These are phyloP conservation scores for Dysmachus trigonus DNA, from an alignment of 2,888 invertebrate genomes.

Conservation along the genomic window DNA sequence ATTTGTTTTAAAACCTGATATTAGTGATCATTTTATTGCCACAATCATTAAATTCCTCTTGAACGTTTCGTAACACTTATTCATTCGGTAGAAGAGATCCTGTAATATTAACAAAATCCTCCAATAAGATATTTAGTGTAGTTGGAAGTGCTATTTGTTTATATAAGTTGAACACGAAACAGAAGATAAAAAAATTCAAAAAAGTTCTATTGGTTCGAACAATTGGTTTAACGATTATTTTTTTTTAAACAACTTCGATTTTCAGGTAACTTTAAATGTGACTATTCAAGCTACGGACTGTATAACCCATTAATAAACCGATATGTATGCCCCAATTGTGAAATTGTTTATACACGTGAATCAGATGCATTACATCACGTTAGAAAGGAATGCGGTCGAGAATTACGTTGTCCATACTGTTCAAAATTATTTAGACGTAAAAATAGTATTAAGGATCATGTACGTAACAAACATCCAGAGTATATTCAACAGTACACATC, in stretches of 20 bases:
- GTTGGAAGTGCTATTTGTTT: slow-evolving; percentile 7
- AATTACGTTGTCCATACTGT: slow-evolving; percentile 53
- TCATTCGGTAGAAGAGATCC: slow-evolving; percentile 15
- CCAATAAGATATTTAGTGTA: not conserved
- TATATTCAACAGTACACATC: slow-evolving; percentile 40
- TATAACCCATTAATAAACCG: slow-evolving; percentile 39
- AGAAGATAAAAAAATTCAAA: not conserved
- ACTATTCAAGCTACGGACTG: not conserved
- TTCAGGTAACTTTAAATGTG: slow-evolving; percentile 26
- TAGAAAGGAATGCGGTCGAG: slow-evolving; percentile 45
- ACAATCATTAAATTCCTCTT: not conserved
- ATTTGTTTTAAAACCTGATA: slow-evolving; percentile 30
- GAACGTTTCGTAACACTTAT: not conserved
- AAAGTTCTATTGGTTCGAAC: not conserved
- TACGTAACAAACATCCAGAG: slow-evolving; percentile 45
- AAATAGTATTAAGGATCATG: slow-evolving; percentile 49
- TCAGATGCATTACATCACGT: slow-evolving; percentile 44
- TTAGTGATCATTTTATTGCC: slow-evolving; percentile 7
- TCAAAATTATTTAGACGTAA: slow-evolving; percentile 48
- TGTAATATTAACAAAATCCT: slow-evolving; percentile 16
- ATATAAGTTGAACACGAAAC: slow-evolving; percentile 5
- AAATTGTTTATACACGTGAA: slow-evolving; percentile 46
- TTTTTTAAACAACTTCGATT: slow-evolving; percentile 22
- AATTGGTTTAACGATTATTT: slow-evolving; percentile 17
- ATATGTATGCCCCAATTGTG: slow-evolving; percentile 47